Evolutionary conservation across 2,113 vertebrate genomes (phyloP).

Genomic region (Pelecanoides urinatrix): DNA sequence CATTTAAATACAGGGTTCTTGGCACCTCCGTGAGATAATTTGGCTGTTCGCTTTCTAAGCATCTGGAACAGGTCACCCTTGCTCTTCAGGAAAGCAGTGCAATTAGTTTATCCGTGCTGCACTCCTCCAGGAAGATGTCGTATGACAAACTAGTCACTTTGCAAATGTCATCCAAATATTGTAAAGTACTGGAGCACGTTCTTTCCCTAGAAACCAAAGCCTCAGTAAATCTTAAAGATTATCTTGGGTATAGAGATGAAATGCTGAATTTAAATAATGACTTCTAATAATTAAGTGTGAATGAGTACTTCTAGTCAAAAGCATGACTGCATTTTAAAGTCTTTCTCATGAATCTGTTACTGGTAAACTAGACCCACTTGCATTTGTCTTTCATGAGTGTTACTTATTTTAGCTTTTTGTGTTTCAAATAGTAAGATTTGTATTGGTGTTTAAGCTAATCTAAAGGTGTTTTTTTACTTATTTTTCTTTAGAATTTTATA

Average conservation of each 20-base stretch:
- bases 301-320: neutral
- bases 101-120: neutral
- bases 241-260: neutral
- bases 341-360: neutral
- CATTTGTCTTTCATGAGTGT: neutral
- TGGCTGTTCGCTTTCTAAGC: neutral
- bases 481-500: slow-evolving; percentile 90
- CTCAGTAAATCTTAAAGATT: neutral
- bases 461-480: neutral
- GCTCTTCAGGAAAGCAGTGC: neutral
- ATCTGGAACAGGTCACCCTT: neutral
- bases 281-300: neutral
- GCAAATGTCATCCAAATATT: neutral
- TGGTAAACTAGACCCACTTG: neutral
- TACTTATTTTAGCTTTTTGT: neutral
- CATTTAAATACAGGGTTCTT: neutral
- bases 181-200: fast-evolving
- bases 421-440: neutral
- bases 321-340: neutral
- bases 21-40: neutral
- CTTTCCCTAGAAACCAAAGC: neutral
- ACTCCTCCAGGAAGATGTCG: neutral
- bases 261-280: neutral
- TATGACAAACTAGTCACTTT: neutral
- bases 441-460: neutral